A percentile compares a stretch with the other conserved stretches of the same genome.
Evolutionary conservation across 2,888 invertebrate species (phyloP).

Genomic region (Frankliniella fusca): DNA sequence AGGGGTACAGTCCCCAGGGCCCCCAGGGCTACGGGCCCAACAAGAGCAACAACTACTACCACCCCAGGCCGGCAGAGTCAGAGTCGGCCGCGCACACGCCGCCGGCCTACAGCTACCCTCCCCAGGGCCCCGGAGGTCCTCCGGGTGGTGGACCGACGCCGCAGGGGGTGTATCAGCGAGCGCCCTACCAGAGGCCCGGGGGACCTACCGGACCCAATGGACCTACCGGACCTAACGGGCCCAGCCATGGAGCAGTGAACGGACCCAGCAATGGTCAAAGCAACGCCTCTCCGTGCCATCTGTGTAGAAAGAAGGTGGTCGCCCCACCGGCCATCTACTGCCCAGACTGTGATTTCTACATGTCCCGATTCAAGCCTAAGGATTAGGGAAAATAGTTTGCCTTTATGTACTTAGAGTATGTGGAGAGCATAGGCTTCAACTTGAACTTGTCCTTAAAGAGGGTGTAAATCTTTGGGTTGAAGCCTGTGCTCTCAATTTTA

Average conservation of each 20-base stretch:
- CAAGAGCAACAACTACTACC: conserved; percentile 43
- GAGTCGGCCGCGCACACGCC: neutral
- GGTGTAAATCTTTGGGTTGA: neutral
- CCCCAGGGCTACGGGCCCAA: conserved; percentile 31
- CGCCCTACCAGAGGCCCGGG: conserved; percentile 45
- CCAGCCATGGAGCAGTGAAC: conserved; percentile 48
- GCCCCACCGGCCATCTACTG: conserved; percentile 77
- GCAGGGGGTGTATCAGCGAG: conserved; percentile 25
- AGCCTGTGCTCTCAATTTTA: neutral
- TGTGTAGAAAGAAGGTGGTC: conserved; percentile 82
- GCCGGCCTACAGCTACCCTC: neutral
- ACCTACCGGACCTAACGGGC: conserved; percentile 45
- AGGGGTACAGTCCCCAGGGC: neutral
- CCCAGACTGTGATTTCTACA: conserved; percentile 86
- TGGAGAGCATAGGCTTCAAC: neutral
- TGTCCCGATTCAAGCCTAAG: conserved; percentile 74
- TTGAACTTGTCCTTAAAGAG: neutral
- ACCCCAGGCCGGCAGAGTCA: conserved; percentile 41
- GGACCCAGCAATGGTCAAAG: conserved; percentile 47
- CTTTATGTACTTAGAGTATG: neutral
- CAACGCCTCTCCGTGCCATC: conserved; percentile 69
- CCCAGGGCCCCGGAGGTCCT: neutral
- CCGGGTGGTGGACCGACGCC: neutral
- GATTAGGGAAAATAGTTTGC: neutral
- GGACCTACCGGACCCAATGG: conserved; percentile 40